Conservation (phyloP, 2,888 invertebrate genomes). For the Sminthurides aquaticus region DNA sequence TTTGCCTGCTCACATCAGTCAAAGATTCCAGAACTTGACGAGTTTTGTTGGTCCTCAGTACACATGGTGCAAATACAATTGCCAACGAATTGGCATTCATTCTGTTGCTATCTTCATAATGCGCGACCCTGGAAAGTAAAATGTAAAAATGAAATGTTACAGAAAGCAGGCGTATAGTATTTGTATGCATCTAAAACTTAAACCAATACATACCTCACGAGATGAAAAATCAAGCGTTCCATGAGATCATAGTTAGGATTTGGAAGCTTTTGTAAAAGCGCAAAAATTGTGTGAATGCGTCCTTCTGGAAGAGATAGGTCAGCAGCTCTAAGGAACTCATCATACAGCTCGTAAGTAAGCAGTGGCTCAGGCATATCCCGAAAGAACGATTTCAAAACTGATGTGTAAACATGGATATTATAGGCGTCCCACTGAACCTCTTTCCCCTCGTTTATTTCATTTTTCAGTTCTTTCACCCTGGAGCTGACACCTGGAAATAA, state of each 20-base stretch:
- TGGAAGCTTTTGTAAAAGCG: conserved; percentile 80
- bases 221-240: conserved; percentile 84
- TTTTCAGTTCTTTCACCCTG: conserved; percentile 56
- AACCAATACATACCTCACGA: conserved; percentile 59
- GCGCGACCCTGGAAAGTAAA: conserved; percentile 58
- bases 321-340: conserved; percentile 84
- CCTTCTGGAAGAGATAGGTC: conserved; percentile 74
- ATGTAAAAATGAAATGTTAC: conserved; percentile 17
- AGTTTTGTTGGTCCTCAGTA: conserved; percentile 75
- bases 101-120: conserved; percentile 76
- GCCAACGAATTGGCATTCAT: conserved; percentile 88
- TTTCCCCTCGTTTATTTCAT: conserved; percentile 66
- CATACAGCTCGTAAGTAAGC: conserved; percentile 85
- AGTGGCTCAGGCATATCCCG: conserved; percentile 84
- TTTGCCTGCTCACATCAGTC: conserved; percentile 81
- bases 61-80: conserved; percentile 91
- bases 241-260: conserved; percentile 81
- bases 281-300: conserved; percentile 73
- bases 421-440: conserved; percentile 68
- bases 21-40: conserved; percentile 87
- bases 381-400: conserved; percentile 64
- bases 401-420: conserved; percentile 81
- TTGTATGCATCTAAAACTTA: no score
- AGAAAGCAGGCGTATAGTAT: not conserved
- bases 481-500: conserved; percentile 55